Evolutionary conservation across 2,113 vertebrate genomes (phyloP), one percentile per base, ranked within the genome.

Genomic region (Upupa epops): DNA sequence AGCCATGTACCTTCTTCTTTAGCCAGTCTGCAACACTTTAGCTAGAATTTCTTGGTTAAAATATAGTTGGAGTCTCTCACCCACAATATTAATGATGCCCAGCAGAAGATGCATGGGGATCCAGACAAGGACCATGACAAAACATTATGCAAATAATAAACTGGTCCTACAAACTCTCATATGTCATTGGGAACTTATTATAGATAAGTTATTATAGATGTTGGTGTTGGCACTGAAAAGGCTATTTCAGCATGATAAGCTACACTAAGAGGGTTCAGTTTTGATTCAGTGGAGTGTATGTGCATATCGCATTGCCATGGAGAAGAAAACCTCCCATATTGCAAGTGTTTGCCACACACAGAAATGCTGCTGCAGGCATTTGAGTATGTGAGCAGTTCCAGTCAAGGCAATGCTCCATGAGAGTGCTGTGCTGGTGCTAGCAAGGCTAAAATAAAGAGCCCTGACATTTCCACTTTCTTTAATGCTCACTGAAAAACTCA

Each of bases 221-320:
- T 92, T 77, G 89, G 51, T 91, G 72, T 71, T 91, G 89, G 85
- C 86, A 86, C 90, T 89, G 64, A 83, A 86, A 72, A 94, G 49
- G 93, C 92, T 95, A 76, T 89, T 89, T 95, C 85, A 78, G 68
- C 71, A 71, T 69, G 72, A 83, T 88, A 93, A 93, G 90, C 92
- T 89, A 72, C 79, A 81, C 52, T 94, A 91, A 95, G 88, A 86
- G 83, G 79, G 88, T 79, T 94, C 88, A 74, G 64, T 71, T 94
- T 90, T 94, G 83, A 83, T 92, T 95, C 76, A 83, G n/a, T 83
- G 60, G 68, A 88, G 60, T 83, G 34, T 55, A 83, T 91, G 90
- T 95, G 87, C 90, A 91, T 83, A 74, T 77, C 88, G 85, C 69
- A 68, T 52, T 90, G 61, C 75, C 45, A 81, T 55, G 69, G 60